phyloP scores from a whole-genome alignment of 92 coral and sea anemone species.

The Palythoa caribaeorum region DNA sequence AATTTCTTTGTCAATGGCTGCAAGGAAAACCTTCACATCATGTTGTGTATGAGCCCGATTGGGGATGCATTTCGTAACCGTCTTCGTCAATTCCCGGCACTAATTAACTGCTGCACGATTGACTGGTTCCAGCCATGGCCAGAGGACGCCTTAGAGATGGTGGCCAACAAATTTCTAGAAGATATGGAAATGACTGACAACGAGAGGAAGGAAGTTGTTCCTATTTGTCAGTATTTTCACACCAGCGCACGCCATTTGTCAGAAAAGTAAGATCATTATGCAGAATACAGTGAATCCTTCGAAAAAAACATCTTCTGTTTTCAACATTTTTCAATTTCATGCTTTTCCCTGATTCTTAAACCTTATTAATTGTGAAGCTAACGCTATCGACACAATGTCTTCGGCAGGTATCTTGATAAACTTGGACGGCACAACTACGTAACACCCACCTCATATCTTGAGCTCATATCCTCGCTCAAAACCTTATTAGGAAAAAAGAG shows the following conservation, averaged over 20 bases:
- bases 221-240: constrained; percentile 93
- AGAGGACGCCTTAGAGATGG: constrained; percentile 98
- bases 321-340: neutral
- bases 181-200: constrained; percentile 90
- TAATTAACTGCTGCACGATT: constrained; percentile 98
- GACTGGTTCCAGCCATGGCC: constrained; percentile 99
- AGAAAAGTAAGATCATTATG: constrained; percentile 79
- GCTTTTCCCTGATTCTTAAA: neutral
- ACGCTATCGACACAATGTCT: neutral
- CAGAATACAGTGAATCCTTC: neutral
- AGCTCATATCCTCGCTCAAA: constrained; percentile 97
- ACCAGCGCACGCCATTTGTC: constrained; percentile 96
- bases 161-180: constrained; percentile 96
- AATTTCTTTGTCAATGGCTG: constrained; percentile 98
- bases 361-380: neutral
- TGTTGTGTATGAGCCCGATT: constrained; percentile 99
- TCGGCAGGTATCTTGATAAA: constrained; percentile 84
- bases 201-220: constrained; percentile 92
- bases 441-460: constrained; percentile 97
- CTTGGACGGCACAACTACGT: constrained; percentile 99
- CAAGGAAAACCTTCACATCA: constrained; percentile 96
- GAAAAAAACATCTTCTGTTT: neutral
- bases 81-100: constrained; percentile 97
- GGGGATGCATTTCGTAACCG: constrained; percentile 99
- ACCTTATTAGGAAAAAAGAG: constrained; percentile 92